phyloP scores from a whole-genome alignment of 2,888 invertebrate species.

The Thymelicus lineola region DNA sequence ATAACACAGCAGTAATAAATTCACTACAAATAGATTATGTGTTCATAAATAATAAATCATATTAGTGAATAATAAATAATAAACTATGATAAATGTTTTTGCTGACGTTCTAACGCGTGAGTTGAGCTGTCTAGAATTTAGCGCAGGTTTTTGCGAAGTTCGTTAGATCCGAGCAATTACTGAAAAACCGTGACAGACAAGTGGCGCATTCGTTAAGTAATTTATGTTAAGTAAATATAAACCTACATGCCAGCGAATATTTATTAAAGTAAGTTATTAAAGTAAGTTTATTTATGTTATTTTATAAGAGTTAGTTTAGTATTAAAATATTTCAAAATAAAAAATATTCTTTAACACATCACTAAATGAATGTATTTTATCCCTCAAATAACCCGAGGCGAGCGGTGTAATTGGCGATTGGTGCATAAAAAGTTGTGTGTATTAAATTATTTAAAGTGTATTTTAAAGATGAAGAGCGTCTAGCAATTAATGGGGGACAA shows the following conservation, averaged over 20 bases:
- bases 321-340: slow-evolving; percentile 3
- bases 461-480: slow-evolving; percentile 52
- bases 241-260: neutral
- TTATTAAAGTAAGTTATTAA: neutral
- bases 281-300: neutral
- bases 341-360: neutral
- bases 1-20: too few species aligned
- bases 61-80: neutral
- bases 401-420: slow-evolving; percentile 54
- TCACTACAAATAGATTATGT: too few species aligned
- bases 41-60: too few species aligned
- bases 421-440: slow-evolving; percentile 62
- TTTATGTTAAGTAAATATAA: slow-evolving; percentile 26
- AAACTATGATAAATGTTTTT: slow-evolving; percentile 34
- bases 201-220: slow-evolving; percentile 43
- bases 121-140: slow-evolving; percentile 49
- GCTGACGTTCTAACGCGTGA: slow-evolving; percentile 44
- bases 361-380: slow-evolving; percentile 1
- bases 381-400: slow-evolving; percentile 41
- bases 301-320: slow-evolving; percentile 8
- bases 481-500: slow-evolving; percentile 49
- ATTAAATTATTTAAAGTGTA: too few species aligned
- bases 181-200: slow-evolving; percentile 41
- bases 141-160: slow-evolving; percentile 54
- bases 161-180: slow-evolving; percentile 52